Evolutionary conservation across 2,113 vertebrate genomes (phyloP).

Genomic region (Rhea americana): DNA sequence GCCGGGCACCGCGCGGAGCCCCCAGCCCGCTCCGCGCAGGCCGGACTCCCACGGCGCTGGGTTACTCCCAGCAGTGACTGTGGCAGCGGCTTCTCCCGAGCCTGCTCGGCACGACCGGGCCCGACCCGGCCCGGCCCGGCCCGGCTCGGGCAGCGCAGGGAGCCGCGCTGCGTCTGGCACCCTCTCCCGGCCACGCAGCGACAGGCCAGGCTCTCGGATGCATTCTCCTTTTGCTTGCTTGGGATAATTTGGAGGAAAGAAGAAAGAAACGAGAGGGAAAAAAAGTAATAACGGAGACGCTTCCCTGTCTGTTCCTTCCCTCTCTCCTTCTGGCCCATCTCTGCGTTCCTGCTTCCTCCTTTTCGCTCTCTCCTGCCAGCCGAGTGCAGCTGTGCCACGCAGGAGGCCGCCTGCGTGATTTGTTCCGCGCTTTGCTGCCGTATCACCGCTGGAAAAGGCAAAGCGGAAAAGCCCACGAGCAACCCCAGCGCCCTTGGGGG

Average conservation of each 20-base stretch:
- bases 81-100: background rate
- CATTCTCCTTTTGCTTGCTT: background rate
- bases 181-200: slow-evolving; percentile 18
- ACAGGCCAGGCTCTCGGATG: accelerated
- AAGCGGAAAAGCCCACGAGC: accelerated
- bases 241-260: accelerated
- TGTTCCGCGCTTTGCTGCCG: accelerated
- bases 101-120: background rate
- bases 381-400: too few relatives aligned
- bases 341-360: accelerated
- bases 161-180: background rate
- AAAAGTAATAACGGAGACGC: background rate
- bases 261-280: accelerated
- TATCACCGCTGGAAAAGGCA: background rate
- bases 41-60: background rate
- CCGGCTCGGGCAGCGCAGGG: accelerated
- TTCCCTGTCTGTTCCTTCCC: accelerated
- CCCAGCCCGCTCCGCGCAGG: background rate
- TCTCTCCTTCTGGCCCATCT: background rate
- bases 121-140: background rate
- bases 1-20: background rate
- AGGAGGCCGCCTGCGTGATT: accelerated
- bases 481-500: background rate
- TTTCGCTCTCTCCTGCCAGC: accelerated
- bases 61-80: background rate